Evolutionary conservation across 2,113 vertebrate genomes (phyloP).

Genomic region (Melanerpes aurifrons): DNA sequence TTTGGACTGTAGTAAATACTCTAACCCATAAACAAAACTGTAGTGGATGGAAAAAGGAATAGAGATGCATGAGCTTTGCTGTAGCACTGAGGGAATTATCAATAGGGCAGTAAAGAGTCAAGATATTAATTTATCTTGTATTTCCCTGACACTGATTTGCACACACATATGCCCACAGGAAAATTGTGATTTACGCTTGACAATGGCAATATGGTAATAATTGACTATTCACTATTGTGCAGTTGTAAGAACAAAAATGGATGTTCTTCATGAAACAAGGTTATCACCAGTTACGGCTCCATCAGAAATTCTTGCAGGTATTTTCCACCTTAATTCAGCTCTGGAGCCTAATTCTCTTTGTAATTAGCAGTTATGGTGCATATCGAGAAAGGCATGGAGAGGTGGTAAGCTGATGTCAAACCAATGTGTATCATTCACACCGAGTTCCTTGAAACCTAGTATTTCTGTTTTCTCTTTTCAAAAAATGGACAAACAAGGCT

Average conservation of each 20-base stretch:
- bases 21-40: neutral
- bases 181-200: neutral
- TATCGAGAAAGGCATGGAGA: neutral
- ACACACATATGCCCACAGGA: neutral
- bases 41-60: neutral
- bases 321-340: slow-evolving; percentile 38
- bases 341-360: slow-evolving; percentile 25
- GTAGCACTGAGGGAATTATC: neutral
- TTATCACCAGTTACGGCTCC: neutral
- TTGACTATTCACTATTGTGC: neutral
- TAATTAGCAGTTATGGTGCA: neutral
- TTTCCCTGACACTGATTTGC: neutral
- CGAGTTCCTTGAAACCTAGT: slow-evolving; percentile 34
- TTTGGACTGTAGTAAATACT: neutral
- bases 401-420: slow-evolving; percentile 2
- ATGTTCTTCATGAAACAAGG: neutral
- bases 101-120: neutral
- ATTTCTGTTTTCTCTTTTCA: slow-evolving; percentile 35
- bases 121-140: neutral
- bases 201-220: neutral
- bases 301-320: slow-evolving; percentile 27
- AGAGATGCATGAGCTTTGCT: neutral
- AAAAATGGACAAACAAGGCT: neutral
- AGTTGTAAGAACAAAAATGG: neutral
- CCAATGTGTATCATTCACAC: neutral